phyloP scores from a whole-genome alignment of 1,140 invertebrate species.

The Contarinia nasturtii region DNA sequence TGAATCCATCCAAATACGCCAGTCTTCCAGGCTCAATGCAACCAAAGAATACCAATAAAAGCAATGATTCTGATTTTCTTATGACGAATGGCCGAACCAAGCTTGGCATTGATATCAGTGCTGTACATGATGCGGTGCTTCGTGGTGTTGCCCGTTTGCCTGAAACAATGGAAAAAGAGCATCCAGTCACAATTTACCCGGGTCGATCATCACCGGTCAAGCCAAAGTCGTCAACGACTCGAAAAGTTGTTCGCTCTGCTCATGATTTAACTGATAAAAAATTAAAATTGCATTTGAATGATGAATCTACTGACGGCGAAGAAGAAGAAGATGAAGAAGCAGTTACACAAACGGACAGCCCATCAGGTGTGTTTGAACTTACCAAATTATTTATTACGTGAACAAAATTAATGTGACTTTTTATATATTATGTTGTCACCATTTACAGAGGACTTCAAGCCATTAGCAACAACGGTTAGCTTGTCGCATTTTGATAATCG shows the following conservation, averaged over 20 bases:
- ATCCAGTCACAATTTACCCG: slow-evolving; percentile 39
- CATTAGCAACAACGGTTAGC: no score
- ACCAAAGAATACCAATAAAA: slow-evolving; percentile 6
- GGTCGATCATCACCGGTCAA: slow-evolving; percentile 26
- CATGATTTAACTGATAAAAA: no score
- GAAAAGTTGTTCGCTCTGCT: slow-evolving; percentile 26
- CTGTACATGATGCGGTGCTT: slow-evolving; percentile 22
- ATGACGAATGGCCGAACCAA: slow-evolving; percentile 11
- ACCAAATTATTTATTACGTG: no score
- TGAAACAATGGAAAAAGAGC: slow-evolving; percentile 29
- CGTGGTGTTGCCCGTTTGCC: slow-evolving; percentile 19
- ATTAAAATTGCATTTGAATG: no score
- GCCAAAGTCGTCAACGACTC: slow-evolving; percentile 37
- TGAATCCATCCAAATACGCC: slow-evolving; percentile 18
- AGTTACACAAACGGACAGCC: no score
- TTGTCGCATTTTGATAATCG: no score
- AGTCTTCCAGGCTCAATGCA: slow-evolving; percentile 20
- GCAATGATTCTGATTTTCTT: slow-evolving; percentile 6
- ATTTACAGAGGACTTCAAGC: no score
- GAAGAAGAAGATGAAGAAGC: background rate
- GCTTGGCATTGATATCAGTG: slow-evolving; percentile 22
- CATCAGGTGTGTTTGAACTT: no score
- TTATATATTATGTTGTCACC: no score
- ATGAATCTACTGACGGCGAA: background rate
- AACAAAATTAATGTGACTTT: no score